Percentiles rank a stretch among this genome's conserved stretches.
phyloP scores from a whole-genome alignment of 2,797 vertebrate genomes.

The Pseudotriccus pelzelni region DNA sequence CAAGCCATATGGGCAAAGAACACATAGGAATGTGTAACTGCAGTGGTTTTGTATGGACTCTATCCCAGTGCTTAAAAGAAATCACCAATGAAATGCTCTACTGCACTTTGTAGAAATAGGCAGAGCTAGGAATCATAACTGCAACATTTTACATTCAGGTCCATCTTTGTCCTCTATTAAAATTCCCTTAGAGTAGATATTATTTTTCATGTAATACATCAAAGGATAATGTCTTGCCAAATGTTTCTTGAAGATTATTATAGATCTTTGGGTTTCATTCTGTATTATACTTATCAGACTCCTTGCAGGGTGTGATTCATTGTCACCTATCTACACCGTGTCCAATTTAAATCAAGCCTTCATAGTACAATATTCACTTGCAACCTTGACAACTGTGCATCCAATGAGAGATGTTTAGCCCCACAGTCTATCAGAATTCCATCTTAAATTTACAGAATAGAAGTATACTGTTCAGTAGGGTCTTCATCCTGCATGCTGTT shows the following conservation, averaged over 20 bases:
- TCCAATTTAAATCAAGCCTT: neutral
- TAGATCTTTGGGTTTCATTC: neutral
- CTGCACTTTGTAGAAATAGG: neutral
- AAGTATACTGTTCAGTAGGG: neutral
- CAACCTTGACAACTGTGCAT: neutral
- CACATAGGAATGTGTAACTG: neutral
- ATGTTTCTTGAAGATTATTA: constrained; percentile 18
- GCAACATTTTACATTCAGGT: neutral
- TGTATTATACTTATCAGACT: neutral
- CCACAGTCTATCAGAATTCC: neutral
- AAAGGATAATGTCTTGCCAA: constrained; percentile 22
- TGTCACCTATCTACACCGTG: neutral
- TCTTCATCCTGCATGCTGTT: neutral
- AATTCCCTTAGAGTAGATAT: neutral
- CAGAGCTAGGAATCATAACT: neutral
- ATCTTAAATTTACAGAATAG: neutral
- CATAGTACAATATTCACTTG: neutral
- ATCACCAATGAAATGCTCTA: neutral
- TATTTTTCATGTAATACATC: constrained; percentile 27
- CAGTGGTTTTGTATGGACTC: neutral
- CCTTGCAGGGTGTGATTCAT: neutral
- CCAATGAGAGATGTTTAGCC: neutral
- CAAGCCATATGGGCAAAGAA: neutral
- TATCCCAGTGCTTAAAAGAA: neutral
- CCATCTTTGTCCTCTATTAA: neutral